phyloP scores from a whole-genome alignment of 2,797 vertebrate genomes.

The Trachops cirrhosus region DNA sequence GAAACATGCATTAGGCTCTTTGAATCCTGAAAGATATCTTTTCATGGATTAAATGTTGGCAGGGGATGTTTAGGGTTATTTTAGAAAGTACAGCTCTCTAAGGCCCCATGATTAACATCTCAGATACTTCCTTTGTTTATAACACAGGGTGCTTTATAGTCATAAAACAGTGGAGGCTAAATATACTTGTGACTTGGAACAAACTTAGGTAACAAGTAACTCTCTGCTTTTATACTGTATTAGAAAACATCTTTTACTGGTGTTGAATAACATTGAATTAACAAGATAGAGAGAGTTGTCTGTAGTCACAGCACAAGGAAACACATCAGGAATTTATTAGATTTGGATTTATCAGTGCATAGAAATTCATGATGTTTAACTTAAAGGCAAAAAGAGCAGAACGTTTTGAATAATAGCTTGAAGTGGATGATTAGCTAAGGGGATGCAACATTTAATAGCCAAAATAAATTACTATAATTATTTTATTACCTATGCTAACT shows the following conservation, averaged over 20 bases:
- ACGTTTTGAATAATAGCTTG: slow-evolving; percentile 81
- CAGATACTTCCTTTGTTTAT: neutral
- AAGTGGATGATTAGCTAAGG: slow-evolving; percentile 83
- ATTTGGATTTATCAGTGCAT: slow-evolving; percentile 76
- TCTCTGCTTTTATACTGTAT: neutral
- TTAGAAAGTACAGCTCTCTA: neutral
- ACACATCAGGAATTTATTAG: slow-evolving; percentile 76
- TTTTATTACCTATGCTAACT: slow-evolving; percentile 85
- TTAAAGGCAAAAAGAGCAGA: slow-evolving; percentile 79
- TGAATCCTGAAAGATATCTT: slow-evolving; percentile 13
- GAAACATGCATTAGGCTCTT: neutral
- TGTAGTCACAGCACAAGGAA: slow-evolving; percentile 59
- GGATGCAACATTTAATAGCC: slow-evolving; percentile 82
- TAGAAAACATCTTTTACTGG: slow-evolving; percentile 57
- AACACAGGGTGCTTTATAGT: neutral
- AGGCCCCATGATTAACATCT: neutral
- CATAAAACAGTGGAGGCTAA: slow-evolving; percentile 10
- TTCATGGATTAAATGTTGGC: neutral
- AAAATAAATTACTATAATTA: slow-evolving; percentile 86
- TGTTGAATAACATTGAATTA: slow-evolving; percentile 59
- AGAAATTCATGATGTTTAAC: slow-evolving; percentile 79
- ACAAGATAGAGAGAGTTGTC: slow-evolving; percentile 58
- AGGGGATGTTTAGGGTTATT: neutral
- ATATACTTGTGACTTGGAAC: slow-evolving; percentile 1
- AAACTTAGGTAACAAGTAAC: slow-evolving; percentile 43